Evolutionary conservation across 30 jellyfish, hydroid and myxozoan species (phyloP), one percentile per base, ranked within the genome.

Genomic region (Cassiopea xamachana): DNA sequence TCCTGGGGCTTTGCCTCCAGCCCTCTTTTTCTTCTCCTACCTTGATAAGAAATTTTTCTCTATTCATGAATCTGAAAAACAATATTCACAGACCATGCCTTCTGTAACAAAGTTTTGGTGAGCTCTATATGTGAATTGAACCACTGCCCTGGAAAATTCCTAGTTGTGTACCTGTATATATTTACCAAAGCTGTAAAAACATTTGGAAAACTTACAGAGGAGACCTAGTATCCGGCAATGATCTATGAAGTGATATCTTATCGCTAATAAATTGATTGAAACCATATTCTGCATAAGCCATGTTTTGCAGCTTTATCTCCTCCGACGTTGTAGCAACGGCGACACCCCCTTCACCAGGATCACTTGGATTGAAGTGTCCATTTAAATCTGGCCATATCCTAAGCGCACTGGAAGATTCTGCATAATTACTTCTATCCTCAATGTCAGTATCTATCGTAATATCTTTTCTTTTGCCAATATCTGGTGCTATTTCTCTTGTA

Each of bases 261-360:
- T 97, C 99, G 80, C 99, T 97, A 39, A 93, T 79, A 80, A 48
- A 97, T 73, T 97, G 99, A 84, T 97, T 97, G 71, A 97, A 97
- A 1, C 99, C 99, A 87, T 97, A 97, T 68, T 84, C 97, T 10
- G 97, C 91, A 83, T 97, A 97, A 2, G 99, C 98, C 67, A 47
- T 86, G 51, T 92, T 77, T 72, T 80, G 80, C 48, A 84, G 81
- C 79, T 13, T 58, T 55, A 87, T 94, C 67, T 96, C 98, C 79
- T 89, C 94, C n/a, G 99, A 88, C 61, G 59, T 79, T 60, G 94
- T 92, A 8, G 69, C 59, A 1, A 92, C 94, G 13, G 98, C 94
- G 12, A 85, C 71, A 19, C 99, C 99, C 12, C 86, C 90, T 85
- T 96, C 99, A 12, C 99, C 99, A 9, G 98, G 98, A 60, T 83